Percentiles rank a stretch among this genome's conserved stretches.
Evolutionary conservation across 2,888 invertebrate species (phyloP).

Genomic region (Tubulanus polymorphus): DNA sequence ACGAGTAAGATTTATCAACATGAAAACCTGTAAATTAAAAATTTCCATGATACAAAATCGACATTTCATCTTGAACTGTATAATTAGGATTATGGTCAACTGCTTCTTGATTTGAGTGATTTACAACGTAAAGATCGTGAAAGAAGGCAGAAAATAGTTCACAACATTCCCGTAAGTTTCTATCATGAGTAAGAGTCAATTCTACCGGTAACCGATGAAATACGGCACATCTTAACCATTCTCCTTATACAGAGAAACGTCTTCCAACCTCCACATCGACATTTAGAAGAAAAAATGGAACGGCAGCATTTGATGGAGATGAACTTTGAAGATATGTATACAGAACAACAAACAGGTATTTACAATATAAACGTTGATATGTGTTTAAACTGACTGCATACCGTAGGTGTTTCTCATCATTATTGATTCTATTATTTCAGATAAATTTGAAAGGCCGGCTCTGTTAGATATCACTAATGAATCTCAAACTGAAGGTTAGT

Average conservation of each 20-base stretch:
- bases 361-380: too few species aligned
- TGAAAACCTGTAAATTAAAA: background rate
- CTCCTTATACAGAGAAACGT: constrained; percentile 41
- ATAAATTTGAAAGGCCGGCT: too few species aligned
- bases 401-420: too few species aligned
- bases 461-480: too few species aligned
- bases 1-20: constrained; percentile 28
- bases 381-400: too few species aligned
- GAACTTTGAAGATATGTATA: constrained; percentile 47
- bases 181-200: background rate
- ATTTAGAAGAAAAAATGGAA: constrained; percentile 41
- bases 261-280: constrained; percentile 45
- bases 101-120: constrained; percentile 46
- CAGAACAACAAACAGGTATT: constrained; percentile 23
- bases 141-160: constrained; percentile 36
- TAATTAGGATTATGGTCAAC: constrained; percentile 36
- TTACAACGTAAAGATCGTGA: constrained; percentile 42
- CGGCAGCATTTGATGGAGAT: constrained; percentile 44
- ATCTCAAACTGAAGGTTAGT: too few species aligned
- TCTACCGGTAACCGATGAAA: background rate
- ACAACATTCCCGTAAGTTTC: constrained; percentile 41
- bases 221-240: background rate
- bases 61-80: background rate
- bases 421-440: too few species aligned
- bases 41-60: background rate